These are phyloP conservation scores for Plagiodera versicolora DNA, from an alignment of 2,888 invertebrate genomes.

Conservation along the genomic window DNA sequence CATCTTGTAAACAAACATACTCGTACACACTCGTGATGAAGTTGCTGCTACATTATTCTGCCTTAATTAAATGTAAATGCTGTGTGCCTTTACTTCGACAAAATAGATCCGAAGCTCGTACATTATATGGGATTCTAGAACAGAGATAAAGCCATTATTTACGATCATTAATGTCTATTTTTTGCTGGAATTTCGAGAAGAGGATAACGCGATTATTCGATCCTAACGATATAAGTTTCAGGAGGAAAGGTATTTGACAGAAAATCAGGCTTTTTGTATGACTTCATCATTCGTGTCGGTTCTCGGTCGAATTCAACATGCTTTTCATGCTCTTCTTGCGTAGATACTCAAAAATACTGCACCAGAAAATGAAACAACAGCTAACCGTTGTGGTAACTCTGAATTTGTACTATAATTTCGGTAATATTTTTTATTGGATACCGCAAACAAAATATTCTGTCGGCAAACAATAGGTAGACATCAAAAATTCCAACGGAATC, in stretches of 20 bases:
- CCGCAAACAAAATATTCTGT: neutral
- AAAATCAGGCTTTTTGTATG: neutral
- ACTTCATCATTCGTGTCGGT: neutral
- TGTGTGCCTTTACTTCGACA: constrained; percentile 26
- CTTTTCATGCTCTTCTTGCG: too few species aligned
- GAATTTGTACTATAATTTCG: too few species aligned
- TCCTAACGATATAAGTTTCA: neutral
- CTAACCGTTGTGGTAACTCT: too few species aligned
- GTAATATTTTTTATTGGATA: too few species aligned
- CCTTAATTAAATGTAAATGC: constrained; percentile 34
- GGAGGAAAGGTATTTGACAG: neutral
- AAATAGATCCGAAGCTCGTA: constrained; percentile 25
- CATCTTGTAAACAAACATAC: constrained; percentile 4
- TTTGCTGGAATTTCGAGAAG: constrained; percentile 1
- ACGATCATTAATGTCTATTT: constrained; percentile 16
- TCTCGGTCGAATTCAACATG: too few species aligned
- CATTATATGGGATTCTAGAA: constrained; percentile 27
- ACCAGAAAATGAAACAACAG: too few species aligned
- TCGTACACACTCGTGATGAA: constrained; percentile 25
- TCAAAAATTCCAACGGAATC: neutral
- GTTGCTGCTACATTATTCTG: constrained; percentile 17
- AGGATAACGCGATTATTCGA: neutral
- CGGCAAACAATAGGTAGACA: neutral
- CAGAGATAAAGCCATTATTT: constrained; percentile 17
- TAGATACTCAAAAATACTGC: too few species aligned